Evolutionary conservation across 2,113 vertebrate genomes (phyloP).

Genomic region (Gavialis gangeticus): DNA sequence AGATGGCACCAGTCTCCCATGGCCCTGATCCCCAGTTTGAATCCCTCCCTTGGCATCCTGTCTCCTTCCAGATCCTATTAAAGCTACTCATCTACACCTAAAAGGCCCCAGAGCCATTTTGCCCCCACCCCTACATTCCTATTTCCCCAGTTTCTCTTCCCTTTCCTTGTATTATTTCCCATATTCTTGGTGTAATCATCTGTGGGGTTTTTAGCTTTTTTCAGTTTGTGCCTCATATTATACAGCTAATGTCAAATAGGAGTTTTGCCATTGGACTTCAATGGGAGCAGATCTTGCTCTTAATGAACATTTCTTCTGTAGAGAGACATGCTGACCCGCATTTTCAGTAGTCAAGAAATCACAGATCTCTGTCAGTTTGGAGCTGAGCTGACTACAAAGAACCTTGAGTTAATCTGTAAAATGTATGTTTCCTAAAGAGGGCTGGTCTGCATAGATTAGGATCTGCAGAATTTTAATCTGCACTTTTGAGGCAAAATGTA

Average conservation of each 20-base stretch:
- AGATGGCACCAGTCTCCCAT: no score
- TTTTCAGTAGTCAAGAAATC: rapidly evolving
- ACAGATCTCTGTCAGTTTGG: neutral
- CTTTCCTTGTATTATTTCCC: neutral
- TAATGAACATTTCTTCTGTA: neutral
- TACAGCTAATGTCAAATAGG: neutral
- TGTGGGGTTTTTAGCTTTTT: neutral
- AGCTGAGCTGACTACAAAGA: neutral
- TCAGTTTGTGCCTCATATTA: neutral
- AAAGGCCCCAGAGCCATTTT: neutral
- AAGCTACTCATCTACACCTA: neutral
- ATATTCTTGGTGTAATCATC: neutral
- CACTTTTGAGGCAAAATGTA: neutral
- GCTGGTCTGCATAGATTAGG: neutral
- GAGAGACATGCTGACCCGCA: rapidly evolving
- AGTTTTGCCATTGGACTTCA: neutral
- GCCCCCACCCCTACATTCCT: rapidly evolving
- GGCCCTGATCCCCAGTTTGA: neutral
- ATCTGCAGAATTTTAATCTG: neutral
- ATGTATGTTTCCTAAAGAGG: neutral
- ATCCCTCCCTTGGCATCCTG: neutral
- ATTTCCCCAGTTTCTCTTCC: neutral
- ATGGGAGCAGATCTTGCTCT: neutral
- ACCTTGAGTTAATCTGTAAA: neutral
- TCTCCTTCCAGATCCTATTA: neutral